Base-by-base conservation (phyloP, 2,797 vertebrate species). In the Vultur gryphus region DNA sequence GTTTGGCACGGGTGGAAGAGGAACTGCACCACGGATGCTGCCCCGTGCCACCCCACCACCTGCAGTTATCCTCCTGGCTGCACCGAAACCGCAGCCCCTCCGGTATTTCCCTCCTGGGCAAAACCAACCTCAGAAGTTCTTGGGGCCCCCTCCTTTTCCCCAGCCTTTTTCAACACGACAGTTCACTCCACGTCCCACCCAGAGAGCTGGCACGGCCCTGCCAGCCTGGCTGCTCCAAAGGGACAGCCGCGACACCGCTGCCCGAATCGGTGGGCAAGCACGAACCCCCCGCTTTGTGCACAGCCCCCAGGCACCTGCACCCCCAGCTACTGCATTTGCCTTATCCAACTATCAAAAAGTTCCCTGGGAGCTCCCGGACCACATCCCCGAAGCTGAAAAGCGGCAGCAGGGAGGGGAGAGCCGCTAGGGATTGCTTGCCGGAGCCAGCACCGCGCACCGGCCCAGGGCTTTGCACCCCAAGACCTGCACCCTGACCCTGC, bases 241-340 rank as follows among this genome's bases (percentile, higher is more conserved):
- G 0, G 55, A 10, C 43, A 20, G 16, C 52, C 28, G 4, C 1
- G 16, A 39, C 75, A 13, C 12, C 31, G 2, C 77, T n/a, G 77
- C 35, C 78, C 23, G 5, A 24, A n/a, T 1, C 9, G 13, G 51
- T 13, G 48, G 49, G 77, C 48, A 21, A 5, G 39, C 46, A 21
- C 2, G 2, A 29, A 7, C 23, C 64, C 35, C n/a, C 28, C 6
- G 0, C 5, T 5, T 11, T 7, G 29, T 4, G n/a, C 48, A 8
- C 24, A 19, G 37, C 24, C n/a, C 55, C 39, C 61, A 3, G 9
- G 28, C 14, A 49, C 37, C 84, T 3, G n/a, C 70, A 73, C n/a
- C 70, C 75, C 46, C 26, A 46, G 11, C 12, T 10, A 15, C 19
- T 6, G 57, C 49, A 2, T 44, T 29, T 33, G 14, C 46, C 48